Evolutionary conservation across 2,797 vertebrate species (phyloP).

Genomic region (Bucorvus abyssinicus): DNA sequence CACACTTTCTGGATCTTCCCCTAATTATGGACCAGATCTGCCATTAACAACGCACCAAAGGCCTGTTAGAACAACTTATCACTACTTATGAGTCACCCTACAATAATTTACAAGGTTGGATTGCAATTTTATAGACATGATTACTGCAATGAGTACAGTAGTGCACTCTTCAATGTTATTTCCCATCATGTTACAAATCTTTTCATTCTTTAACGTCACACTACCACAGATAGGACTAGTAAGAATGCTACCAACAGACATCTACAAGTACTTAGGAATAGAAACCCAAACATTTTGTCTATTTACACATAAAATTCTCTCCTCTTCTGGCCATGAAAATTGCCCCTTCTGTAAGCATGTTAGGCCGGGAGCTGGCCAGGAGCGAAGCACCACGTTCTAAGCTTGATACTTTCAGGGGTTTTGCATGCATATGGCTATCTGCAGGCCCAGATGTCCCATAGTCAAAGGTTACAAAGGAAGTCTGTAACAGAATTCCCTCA

Average conservation of each 20-base stretch:
- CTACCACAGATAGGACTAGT: not conserved
- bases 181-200: not conserved
- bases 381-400: not conserved
- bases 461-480: not conserved
- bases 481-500: not conserved
- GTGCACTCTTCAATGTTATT: not conserved
- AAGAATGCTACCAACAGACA: not conserved
- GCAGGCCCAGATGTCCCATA: not conserved
- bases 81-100: not conserved
- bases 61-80: not conserved
- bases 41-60: constrained; percentile 3
- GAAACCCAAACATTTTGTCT: not conserved
- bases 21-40: not conserved
- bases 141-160: not conserved
- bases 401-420: not conserved
- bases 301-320: not conserved
- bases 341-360: not conserved
- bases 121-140: not conserved
- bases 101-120: not conserved
- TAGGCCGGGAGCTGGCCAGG: not conserved
- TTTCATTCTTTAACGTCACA: not conserved
- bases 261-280: not conserved
- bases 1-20: not conserved
- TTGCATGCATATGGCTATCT: accelerated
- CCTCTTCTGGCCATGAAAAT: not conserved